Percentiles rank a stretch among this genome's conserved stretches.
phyloP scores from a whole-genome alignment of 2,113 vertebrate species.

The Salvelinus namaycush region DNA sequence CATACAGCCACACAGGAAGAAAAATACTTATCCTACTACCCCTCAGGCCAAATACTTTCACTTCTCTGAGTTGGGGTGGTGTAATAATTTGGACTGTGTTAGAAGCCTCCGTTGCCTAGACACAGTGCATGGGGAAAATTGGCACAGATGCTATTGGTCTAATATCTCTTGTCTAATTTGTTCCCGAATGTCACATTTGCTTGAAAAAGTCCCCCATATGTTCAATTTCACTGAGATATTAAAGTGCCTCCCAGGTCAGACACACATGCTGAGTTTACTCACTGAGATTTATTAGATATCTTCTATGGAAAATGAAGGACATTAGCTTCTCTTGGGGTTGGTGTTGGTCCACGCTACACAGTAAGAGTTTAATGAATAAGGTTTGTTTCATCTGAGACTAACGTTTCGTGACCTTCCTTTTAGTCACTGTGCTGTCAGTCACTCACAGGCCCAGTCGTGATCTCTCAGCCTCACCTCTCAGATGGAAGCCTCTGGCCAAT shows the following conservation, averaged over 20 bases:
- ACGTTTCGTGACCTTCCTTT: not conserved
- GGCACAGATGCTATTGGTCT: slow-evolving; percentile 26
- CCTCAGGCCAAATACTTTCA: slow-evolving; percentile 24
- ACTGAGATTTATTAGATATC: slow-evolving; percentile 34
- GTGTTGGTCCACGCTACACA: not conserved
- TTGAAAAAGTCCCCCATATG: slow-evolving; percentile 25
- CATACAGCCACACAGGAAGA: not conserved
- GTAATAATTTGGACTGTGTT: slow-evolving; percentile 15
- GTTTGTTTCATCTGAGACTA: not conserved
- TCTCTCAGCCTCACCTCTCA: not conserved
- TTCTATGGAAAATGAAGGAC: slow-evolving; percentile 11
- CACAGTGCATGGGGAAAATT: slow-evolving; percentile 13
- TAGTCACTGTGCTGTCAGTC: not conserved
- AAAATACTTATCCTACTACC: not conserved
- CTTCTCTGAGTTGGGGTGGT: slow-evolving; percentile 6
- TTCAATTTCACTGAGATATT: slow-evolving; percentile 56
- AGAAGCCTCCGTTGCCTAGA: slow-evolving; percentile 19
- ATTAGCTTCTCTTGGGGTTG: not conserved
- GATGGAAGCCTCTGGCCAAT: not conserved
- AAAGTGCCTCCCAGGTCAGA: slow-evolving; percentile 46
- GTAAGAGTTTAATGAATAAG: not conserved
- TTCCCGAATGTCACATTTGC: slow-evolving; percentile 33
- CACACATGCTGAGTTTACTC: slow-evolving; percentile 29
- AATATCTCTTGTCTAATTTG: slow-evolving; percentile 29
- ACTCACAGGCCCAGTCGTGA: not conserved